Conservation (phyloP, 1,140 invertebrate genomes). For the Eriosoma lanigerum region DNA sequence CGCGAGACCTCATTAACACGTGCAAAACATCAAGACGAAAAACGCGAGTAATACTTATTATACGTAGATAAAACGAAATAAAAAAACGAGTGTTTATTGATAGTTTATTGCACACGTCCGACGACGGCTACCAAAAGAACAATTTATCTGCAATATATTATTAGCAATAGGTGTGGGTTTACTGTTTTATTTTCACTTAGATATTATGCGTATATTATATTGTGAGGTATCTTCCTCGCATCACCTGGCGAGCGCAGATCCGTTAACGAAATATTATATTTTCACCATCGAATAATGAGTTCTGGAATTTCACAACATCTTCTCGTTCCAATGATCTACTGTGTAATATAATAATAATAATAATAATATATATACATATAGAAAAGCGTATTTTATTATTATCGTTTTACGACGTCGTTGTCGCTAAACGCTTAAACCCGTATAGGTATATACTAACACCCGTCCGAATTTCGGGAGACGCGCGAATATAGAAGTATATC, state of each 20-base stretch:
- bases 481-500: no score
- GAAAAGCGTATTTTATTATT: no score
- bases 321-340: no score
- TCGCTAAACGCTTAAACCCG: not conserved
- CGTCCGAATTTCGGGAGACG: not conserved
- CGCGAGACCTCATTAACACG: not conserved
- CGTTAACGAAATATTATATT: not conserved
- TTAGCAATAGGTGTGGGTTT: not conserved
- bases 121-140: not conserved
- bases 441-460: not conserved
- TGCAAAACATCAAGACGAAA: not conserved
- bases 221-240: not conserved
- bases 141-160: not conserved
- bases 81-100: conserved; percentile 7
- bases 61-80: not conserved
- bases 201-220: not conserved
- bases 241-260: not conserved
- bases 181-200: not conserved
- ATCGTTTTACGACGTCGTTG: conserved; percentile 4
- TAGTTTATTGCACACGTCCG: not conserved
- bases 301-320: not conserved
- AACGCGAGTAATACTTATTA: not conserved
- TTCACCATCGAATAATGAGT: conserved; percentile 21
- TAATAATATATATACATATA: not conserved
- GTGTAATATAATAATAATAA: no score